Evolutionary conservation across 2,888 invertebrate genomes (phyloP), one percentile per base, ranked within the genome.

Genomic region (Podotricha telesiphe): DNA sequence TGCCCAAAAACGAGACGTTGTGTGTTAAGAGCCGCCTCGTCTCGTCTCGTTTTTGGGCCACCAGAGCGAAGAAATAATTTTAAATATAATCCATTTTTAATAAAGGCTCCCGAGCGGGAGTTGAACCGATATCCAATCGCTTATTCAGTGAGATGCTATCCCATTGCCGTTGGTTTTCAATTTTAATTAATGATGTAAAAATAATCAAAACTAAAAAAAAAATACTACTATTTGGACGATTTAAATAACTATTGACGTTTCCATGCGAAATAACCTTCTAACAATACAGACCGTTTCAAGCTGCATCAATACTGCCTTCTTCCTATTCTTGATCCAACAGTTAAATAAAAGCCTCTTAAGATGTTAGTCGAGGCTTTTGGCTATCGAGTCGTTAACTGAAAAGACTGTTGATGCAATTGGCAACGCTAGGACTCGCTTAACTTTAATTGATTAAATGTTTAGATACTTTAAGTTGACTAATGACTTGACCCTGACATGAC

Each of bases 351-450:
- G 17, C 28, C 45, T 59, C 59, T 59, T 45, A 45, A 45, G 59
- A 59, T 45, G 59, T 59, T 45, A 45, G 22, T 28, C 6, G 45
- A 40, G 42, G 59, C 22, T 22, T 59, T 22, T 59, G 20, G 45
- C 45, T 28, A 45, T 45, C 45, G 45, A 45, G n/a, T 45, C 22
- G 59, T 59, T 59, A 58, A 42, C 59, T 45, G 42, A 34, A 55
- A 55, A 55, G 34, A 55, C 34, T 55, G 2, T 34, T 53, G 34
- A 17, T 37, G 34, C n/a, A 55, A 34, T 34, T 17, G 51, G 17
- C 17, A 53, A 34, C n/a, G 53, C 11, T 34, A 17, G 7, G 51
- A 28, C 2, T 5, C 8, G 0, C 15, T 6, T 22, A 15, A 22
- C 7, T 8, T 22, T 1, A 37, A 42, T 42, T 13, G 11, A 13